Percentiles rank a stretch among this genome's conserved stretches.
Evolutionary conservation across 2,888 invertebrate species (phyloP).

Genomic region (Cyaniris semiargus): DNA sequence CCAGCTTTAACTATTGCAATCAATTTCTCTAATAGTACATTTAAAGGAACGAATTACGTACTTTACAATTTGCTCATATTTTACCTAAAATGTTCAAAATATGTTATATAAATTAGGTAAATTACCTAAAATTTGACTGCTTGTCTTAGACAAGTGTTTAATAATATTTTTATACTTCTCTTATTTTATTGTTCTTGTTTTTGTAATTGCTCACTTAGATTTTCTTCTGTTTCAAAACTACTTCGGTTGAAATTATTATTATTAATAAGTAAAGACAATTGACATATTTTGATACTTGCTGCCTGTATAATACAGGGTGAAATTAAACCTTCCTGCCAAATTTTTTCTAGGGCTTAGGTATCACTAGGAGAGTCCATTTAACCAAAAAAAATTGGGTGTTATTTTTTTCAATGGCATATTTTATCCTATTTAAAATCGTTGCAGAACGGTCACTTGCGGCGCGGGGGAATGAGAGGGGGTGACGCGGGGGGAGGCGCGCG

Average conservation of each 20-base stretch:
- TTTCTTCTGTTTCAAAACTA: neutral
- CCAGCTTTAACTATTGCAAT: too few species aligned
- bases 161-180: neutral
- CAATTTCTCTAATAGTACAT: too few species aligned
- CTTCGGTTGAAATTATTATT: neutral
- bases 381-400: too few species aligned
- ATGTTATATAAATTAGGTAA: neutral
- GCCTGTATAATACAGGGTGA: too few species aligned
- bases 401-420: too few species aligned
- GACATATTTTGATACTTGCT: neutral
- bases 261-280: neutral
- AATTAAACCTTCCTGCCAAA: too few species aligned
- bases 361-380: too few species aligned
- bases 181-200: neutral
- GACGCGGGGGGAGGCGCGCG: too few species aligned
- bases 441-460: too few species aligned
- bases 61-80: conserved; percentile 9
- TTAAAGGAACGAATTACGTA: neutral
- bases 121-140: neutral
- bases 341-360: too few species aligned
- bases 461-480: too few species aligned
- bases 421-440: too few species aligned
- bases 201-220: neutral
- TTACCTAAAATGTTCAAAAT: neutral
- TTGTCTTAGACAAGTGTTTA: neutral